Evolutionary conservation across 1,140 invertebrate species (phyloP), one percentile per base, ranked within the genome.

Genomic region (Adelges cooleyi): DNA sequence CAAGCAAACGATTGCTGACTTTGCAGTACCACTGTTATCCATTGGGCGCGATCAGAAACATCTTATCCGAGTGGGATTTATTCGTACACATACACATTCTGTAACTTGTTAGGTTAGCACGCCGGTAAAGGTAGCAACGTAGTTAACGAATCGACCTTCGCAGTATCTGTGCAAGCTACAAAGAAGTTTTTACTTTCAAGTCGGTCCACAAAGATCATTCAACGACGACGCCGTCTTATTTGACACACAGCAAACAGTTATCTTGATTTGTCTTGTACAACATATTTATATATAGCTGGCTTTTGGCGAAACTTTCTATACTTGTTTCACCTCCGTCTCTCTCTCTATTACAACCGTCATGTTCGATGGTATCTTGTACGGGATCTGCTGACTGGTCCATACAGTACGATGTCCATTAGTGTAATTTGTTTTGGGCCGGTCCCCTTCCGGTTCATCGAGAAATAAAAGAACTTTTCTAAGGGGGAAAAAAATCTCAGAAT

Each of bases 351-450:
- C 36, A n/a, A n/a, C n/a, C n/a, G 11, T 33, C 5, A 33, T 15
- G 53, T 59, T 23, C n/a, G 38, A 8, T 5, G n/a, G 11, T 62
- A 62, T 62, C 56, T 44, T 13, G 27, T 5, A 59, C 2, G 22
- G 46, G 42, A 62, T 62, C 56, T 62, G 56, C 56, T 62, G 56
- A 62, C 56, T 33, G 42, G 27, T 22, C 56, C 10, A 11, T 62
- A 48, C n/a, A 15, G 38, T 2, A 10, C 18, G 53, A 8, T 4
- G 56, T 62, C 56, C 56, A 62, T 62, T 62, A 62, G 56, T 62
- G 56, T 62, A 62, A 62, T 62, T 62, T 62, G 56, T 62, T 62
- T 62, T 62, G 46, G 56, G 4, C 56, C 11, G 33, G 38, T 5
- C 42, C 29, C 56, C 17, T 17, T 48, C 25, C 42, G 11, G 8